Base-by-base conservation (phyloP, 2,888 invertebrate genomes). In the Hemistola chrysoprasaria region DNA sequence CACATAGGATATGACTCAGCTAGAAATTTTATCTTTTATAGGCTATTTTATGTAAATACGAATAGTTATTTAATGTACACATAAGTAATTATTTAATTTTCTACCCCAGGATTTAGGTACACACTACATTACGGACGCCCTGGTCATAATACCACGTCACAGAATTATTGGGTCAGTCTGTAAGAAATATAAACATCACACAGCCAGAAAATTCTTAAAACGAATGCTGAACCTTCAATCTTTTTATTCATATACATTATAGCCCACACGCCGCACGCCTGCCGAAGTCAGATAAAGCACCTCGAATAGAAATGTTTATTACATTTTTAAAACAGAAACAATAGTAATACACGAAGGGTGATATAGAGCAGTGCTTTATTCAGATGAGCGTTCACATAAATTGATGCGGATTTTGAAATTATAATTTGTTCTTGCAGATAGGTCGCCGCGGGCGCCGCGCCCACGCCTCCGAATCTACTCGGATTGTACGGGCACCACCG, bases 341-440 rank as follows among this genome's bases (percentile, higher is more conserved):
- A 71, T 69, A 63, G 72, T 70, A 71, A 58, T 59, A 63, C 62
- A 55, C 50, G 48, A 60, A 62, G 65, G 61, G 68, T 71, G 71
- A 84, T 82, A 79, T 81, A 71, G 78, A 74, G 71, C 81, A 78
- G 62, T 72, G 72, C 67, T 77, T 79, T 82, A 79, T 83, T 72
- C 76, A 78, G 78, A 79, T 78, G 83, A 80, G 81, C 71, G 77
- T 73, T 71, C 78, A 72, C 82, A 87, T 87, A 87, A 86, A 86
- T 87, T 82, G 85, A 85, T 73, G 77, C 77, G 73, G 78, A 81
- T 84, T 87, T 84, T 78, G 78, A 87, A 86, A 87, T 85, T 86
- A 85, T 86, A 87, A 86, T 87, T 86, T 81, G 84, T 79, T 79
- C 78, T 65, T 64, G 72, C 68, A 78, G 85, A 81, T 79, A 80